Conservation (phyloP, 1,140 invertebrate species). For the Pseudomyrmex dendroicus region DNA sequence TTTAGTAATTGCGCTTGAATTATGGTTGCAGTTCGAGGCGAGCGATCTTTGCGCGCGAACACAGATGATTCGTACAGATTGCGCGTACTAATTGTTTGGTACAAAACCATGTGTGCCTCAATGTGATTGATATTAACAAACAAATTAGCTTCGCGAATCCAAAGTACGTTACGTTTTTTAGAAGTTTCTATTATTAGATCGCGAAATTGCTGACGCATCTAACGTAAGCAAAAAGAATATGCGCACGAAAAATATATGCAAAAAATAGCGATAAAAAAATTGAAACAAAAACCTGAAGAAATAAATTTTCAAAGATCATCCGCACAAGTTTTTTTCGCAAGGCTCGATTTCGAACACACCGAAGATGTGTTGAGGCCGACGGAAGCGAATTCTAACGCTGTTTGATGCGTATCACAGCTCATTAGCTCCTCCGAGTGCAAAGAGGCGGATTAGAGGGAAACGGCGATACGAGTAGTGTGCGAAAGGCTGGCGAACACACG, state of each 20-base stretch:
- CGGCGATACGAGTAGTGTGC: slow-evolving; percentile 70
- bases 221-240: too few species aligned
- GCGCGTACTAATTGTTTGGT: slow-evolving; percentile 21
- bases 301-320: too few species aligned
- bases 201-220: too few species aligned
- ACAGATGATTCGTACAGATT: slow-evolving; percentile 15
- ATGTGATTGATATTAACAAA: too few species aligned
- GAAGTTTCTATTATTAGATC: too few species aligned
- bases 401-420: slow-evolving; percentile 82
- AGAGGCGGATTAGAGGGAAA: slow-evolving; percentile 60
- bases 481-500: slow-evolving; percentile 77
- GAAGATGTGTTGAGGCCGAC: slow-evolving; percentile 23
- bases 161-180: too few species aligned
- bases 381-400: slow-evolving; percentile 72
- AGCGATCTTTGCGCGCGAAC: not conserved
- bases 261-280: too few species aligned
- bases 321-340: too few species aligned
- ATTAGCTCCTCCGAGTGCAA: slow-evolving; percentile 81
- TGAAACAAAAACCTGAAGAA: too few species aligned
- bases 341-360: slow-evolving; percentile 14
- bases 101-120: not conserved
- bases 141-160: too few species aligned
- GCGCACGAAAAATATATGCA: too few species aligned
- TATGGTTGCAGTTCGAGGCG: slow-evolving; percentile 29
- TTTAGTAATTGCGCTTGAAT: slow-evolving; percentile 42